Evolutionary conservation across 2,888 invertebrate genomes (phyloP), one percentile per base, ranked within the genome.

Genomic region (Latheticus oryzae): DNA sequence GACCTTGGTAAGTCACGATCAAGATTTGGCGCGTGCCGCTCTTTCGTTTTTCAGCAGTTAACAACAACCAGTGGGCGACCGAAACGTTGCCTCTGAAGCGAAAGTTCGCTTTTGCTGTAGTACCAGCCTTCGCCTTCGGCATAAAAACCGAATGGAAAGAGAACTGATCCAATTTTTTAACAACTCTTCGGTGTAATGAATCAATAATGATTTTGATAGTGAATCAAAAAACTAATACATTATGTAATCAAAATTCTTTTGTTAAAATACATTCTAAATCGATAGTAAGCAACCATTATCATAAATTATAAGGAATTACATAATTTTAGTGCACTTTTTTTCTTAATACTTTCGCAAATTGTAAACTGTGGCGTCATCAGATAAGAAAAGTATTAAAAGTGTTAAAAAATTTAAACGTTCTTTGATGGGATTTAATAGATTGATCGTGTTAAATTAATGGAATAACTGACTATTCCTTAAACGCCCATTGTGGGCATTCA

Each of bases 41-140:
- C 17, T 37, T 54, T 54, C 38, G 15, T 47, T 37, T 42, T 42
- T 43, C 43, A 19, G 16, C 15, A 9, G 32, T 35, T 9, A 5
- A 24, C 13, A 23, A n/a, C n/a, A n/a, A n/a, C n/a, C n/a, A 51
- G 53, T 45, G 35, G 37, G 35, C 28, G 28, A 11, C 9, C 35
- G 33, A 35, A n/a, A 33, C 5, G 19, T 37, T 7, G 45, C 40
- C 53, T 47, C 48, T 35, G 55, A 48, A 28, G 59, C 60, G 60
- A 60, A 60, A 60, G 60, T 60, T 43, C 30, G 12, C 52, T 45
- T 47, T 58, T 58, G 58, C 52, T 52, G 37, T 50, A 43, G 60
- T 42, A 50, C 48, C n/a, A 47, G 56, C 60, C 60, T 56, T 52
- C 32, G 60, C 60, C 56, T 26, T 4, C 15, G 40, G 60, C 47